phyloP scores from a whole-genome alignment of 1,140 invertebrate genomes.

The Pseudomyrmex concolor region DNA sequence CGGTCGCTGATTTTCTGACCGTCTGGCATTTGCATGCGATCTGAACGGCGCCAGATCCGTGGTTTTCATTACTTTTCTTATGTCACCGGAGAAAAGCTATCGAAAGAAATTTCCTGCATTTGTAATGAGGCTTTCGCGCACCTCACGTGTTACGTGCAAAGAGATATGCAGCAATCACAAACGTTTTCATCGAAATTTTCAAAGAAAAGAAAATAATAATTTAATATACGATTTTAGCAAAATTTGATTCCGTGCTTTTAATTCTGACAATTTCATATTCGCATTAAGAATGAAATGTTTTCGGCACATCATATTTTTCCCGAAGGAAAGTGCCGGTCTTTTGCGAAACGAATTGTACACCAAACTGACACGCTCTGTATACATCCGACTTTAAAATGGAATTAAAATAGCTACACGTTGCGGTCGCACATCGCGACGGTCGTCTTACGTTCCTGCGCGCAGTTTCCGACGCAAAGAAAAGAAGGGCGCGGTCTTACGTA shows the following conservation, averaged over 20 bases:
- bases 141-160: neutral
- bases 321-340: neutral
- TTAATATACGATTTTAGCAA: neutral
- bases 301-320: neutral
- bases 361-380: neutral
- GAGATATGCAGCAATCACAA: neutral
- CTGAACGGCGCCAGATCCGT: neutral
- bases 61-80: slow-evolving; percentile 6
- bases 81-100: slow-evolving; percentile 3
- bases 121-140: neutral
- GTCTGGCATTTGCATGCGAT: slow-evolving; percentile 55
- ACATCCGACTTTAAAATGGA: slow-evolving; percentile 29
- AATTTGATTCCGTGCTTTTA: neutral
- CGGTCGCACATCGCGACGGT: slow-evolving; percentile 14
- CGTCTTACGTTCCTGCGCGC: slow-evolving; percentile 31
- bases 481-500: slow-evolving; percentile 33
- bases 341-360: neutral
- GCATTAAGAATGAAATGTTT: neutral
- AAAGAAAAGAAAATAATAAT: neutral
- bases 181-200: slow-evolving; percentile 10
- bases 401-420: slow-evolving; percentile 14
- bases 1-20: slow-evolving; percentile 45
- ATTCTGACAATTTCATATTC: neutral
- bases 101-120: slow-evolving; percentile 2
- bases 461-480: slow-evolving; percentile 16